Conservation (phyloP, 2,888 invertebrate species). For the Trilocha varians region DNA sequence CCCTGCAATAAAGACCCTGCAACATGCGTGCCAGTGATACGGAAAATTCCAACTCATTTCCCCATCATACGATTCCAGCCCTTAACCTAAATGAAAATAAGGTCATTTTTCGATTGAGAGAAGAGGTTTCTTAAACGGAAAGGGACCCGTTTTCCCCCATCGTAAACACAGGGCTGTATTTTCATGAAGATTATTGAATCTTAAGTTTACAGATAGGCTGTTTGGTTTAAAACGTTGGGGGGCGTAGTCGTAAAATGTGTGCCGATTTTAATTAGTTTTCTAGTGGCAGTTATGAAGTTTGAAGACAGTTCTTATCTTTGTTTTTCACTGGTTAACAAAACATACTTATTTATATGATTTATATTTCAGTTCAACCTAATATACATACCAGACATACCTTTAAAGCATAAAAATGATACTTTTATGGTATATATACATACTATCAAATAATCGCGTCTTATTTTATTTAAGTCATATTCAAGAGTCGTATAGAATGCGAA, state of each 20-base stretch:
- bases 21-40: constrained; percentile 63
- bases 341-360: not conserved
- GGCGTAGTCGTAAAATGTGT: too few species aligned
- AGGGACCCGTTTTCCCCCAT: constrained; percentile 58
- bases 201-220: not conserved
- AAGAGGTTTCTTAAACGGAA: constrained; percentile 40
- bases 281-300: too few species aligned
- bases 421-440: too few species aligned
- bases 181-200: constrained; percentile 34
- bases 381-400: too few species aligned
- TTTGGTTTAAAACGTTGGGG: not conserved
- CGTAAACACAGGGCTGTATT: constrained; percentile 59
- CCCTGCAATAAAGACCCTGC: constrained; percentile 61
- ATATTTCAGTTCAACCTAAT: too few species aligned
- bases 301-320: too few species aligned
- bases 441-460: too few species aligned
- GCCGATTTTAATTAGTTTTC: too few species aligned
- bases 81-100: constrained; percentile 16
- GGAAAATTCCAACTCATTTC: constrained; percentile 47
- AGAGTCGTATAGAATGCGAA: too few species aligned
- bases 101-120: constrained; percentile 16
- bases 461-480: too few species aligned
- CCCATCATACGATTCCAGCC: not conserved
- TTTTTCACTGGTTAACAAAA: not conserved
- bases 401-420: too few species aligned